Base-by-base conservation (phyloP, 2,888 invertebrate species). In the Xanthostigma xanthostigma region DNA sequence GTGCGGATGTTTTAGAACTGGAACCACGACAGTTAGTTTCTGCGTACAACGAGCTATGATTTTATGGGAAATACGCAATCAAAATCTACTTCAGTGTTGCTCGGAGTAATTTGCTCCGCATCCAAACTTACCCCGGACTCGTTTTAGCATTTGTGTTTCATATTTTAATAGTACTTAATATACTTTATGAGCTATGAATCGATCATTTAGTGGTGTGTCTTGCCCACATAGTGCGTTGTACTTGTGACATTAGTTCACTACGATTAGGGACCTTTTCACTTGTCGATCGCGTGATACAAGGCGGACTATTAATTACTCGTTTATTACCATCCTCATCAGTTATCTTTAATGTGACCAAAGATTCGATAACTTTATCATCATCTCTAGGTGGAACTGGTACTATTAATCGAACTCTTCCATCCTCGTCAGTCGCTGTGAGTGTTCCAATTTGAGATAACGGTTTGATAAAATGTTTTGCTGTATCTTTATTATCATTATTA, bases 191-290 rank as follows among this genome's bases (percentile, higher is more conserved):
- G n/a, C 3, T 35, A 17, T 41, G 10, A 14, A 33, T 13, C 49
- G 35, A 54, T 70, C 67, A 89, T 68, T 89, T 90, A 36, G 89
- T 90, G 34, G 90, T 91, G 62, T 90, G 90, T 57, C 90, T 73
- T 14, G 88, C 87, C 89, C 89, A 90, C 53, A 82, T 79, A 8
- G 84, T 81, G 55, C 89, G 73, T 60, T 82, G 81, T 56, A 90
- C 78, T 57, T 88, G 84, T 27, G 80, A 79, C 85, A 89, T 86
- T 63, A 88, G 74, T 62, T 89, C 88, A 65, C 84, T 89, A 47
- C 87, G 77, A 61, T 88, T 84, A 6, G 89, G 87, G 51, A 89
- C 82, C 64, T 86, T 85, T 60, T 89, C 90, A 67, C 89, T 89
- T 35, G 88, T 88, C 44, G 85, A 82, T 55, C 90, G 73, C 1